phyloP scores from a whole-genome alignment of 1,140 invertebrate genomes.

The Cydia splendana region DNA sequence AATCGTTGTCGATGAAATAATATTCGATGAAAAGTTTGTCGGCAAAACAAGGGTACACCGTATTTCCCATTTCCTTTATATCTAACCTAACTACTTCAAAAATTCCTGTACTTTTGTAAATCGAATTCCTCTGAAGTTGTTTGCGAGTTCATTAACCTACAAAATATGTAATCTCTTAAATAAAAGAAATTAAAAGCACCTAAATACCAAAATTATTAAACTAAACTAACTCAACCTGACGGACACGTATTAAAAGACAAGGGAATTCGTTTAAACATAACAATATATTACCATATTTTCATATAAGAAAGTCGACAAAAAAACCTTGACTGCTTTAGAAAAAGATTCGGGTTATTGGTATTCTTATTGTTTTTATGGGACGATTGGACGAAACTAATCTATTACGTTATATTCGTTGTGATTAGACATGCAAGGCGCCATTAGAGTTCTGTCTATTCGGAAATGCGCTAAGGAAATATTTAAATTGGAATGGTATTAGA shows the following conservation, averaged over 20 bases:
- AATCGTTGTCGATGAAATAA: too few species aligned
- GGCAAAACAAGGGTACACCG: too few species aligned
- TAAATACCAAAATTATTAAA: too few species aligned
- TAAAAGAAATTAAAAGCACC: too few species aligned
- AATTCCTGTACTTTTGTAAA: too few species aligned
- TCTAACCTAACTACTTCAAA: too few species aligned
- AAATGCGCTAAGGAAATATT: neutral
- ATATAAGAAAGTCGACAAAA: neutral
- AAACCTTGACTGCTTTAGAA: neutral
- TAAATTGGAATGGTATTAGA: neutral
- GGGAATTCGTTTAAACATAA: neutral
- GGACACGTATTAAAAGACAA: neutral
- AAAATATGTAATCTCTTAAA: too few species aligned
- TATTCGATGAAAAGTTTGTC: too few species aligned
- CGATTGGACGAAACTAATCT: conserved; percentile 12
- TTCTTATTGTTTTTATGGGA: conserved; percentile 29
- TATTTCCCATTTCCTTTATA: too few species aligned
- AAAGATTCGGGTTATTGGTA: neutral
- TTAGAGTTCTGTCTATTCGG: neutral
- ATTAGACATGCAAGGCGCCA: conserved; percentile 2
- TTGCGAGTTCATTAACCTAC: too few species aligned
- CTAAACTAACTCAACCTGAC: neutral
- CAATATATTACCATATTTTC: conserved; percentile 11
- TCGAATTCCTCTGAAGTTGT: too few species aligned
- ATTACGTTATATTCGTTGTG: conserved; percentile 3